phyloP scores from a whole-genome alignment of 2,797 vertebrate genomes.

The Vireo griseus region DNA sequence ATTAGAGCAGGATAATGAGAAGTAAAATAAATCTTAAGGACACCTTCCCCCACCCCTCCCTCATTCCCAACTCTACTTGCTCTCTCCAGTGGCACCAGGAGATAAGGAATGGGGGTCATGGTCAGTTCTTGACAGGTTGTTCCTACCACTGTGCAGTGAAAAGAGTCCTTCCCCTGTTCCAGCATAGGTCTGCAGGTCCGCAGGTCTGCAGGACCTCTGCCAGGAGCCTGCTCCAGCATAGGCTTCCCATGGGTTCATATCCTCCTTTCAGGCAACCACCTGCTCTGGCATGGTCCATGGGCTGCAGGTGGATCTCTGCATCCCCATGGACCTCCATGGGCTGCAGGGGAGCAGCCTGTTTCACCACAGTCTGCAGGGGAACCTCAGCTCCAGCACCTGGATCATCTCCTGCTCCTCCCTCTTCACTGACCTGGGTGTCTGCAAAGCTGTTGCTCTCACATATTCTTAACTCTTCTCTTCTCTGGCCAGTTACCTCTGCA shows the following conservation, averaged over 20 bases:
- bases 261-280: not conserved
- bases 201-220: not conserved
- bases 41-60: not conserved
- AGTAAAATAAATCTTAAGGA: not conserved
- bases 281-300: not conserved
- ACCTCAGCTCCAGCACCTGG: not conserved
- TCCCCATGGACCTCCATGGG: not conserved
- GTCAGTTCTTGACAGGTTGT: not conserved
- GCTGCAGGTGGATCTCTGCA: not conserved
- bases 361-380: accelerated
- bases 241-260: not conserved
- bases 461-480: not conserved
- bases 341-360: not conserved
- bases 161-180: not conserved
- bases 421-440: not conserved
- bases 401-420: not conserved
- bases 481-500: not conserved
- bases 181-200: not conserved
- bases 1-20: not conserved
- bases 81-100: not conserved
- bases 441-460: not conserved
- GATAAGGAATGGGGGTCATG: not conserved
- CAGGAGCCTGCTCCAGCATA: not conserved
- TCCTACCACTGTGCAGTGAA: not conserved
- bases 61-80: not conserved